Percentiles rank a stretch among this genome's conserved stretches.
These are phyloP conservation scores for Polymixis flavicincta DNA, from an alignment of 2,888 invertebrate genomes.

Conservation along the genomic window DNA sequence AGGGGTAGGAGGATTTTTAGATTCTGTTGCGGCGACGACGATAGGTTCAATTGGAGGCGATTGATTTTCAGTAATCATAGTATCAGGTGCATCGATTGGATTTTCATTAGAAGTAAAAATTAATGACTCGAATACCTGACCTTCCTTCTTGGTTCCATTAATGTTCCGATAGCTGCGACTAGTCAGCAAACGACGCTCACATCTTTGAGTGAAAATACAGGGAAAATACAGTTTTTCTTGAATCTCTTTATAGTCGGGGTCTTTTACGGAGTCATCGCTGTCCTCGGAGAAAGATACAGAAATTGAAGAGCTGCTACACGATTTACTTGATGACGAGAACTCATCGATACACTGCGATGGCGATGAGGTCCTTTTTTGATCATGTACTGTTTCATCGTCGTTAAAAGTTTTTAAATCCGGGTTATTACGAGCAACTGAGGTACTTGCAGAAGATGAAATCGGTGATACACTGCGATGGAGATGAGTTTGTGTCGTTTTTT, in stretches of 20 bases:
- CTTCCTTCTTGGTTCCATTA: slow-evolving; percentile 9
- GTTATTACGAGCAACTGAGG: no score
- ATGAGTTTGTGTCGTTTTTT: slow-evolving; percentile 10
- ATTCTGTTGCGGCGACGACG: slow-evolving; percentile 1
- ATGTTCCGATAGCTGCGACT: no score
- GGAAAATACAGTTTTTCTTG: background rate
- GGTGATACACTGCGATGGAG: no score
- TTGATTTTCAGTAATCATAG: slow-evolving; percentile 4
- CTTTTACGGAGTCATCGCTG: slow-evolving; percentile 29
- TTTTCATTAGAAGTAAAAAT: slow-evolving; percentile 1
- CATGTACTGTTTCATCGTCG: no score
- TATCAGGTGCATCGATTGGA: slow-evolving; percentile 6
- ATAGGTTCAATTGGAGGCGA: slow-evolving; percentile 5
- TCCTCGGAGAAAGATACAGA: slow-evolving; percentile 16
- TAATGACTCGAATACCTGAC: slow-evolving; percentile 6
- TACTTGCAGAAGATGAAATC: no score
- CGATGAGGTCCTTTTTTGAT: no score
- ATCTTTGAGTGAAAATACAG: slow-evolving; percentile 11
- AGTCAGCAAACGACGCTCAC: no score
- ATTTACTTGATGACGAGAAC: slow-evolving; percentile 5
- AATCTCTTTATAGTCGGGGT: slow-evolving; percentile 12
- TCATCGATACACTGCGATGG: slow-evolving; percentile 13
- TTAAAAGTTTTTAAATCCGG: no score
- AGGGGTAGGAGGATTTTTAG: slow-evolving; percentile 9
- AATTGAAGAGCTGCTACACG: slow-evolving; percentile 14